A percentile compares a stretch with the other conserved stretches of the same genome.
These are phyloP conservation scores for Dryobota labecula DNA, from an alignment of 2,888 invertebrate species.

Conservation along the genomic window DNA sequence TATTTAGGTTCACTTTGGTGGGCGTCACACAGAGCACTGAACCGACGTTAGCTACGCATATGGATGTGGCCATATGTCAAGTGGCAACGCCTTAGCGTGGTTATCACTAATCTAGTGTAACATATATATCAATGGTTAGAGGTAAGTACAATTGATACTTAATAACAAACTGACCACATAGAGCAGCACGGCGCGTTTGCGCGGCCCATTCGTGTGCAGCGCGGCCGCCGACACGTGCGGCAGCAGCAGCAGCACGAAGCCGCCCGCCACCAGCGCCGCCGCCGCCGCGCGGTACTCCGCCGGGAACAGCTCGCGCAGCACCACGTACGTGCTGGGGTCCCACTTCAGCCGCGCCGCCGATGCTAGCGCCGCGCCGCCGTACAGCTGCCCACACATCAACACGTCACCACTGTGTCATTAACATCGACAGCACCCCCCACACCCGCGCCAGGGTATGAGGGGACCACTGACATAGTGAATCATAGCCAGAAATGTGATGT, in stretches of 20 bases:
- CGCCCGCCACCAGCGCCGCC: constrained; percentile 64
- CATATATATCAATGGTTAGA: too few relatives aligned
- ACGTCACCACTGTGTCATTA: neutral
- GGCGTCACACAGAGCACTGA: too few relatives aligned
- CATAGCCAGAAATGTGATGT: neutral
- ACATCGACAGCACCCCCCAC: neutral
- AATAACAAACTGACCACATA: constrained; percentile 58
- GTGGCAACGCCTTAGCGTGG: too few relatives aligned
- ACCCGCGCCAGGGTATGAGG: neutral
- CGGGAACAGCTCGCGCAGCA: constrained; percentile 76
- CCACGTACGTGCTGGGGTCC: constrained; percentile 83
- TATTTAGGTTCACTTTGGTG: too few relatives aligned
- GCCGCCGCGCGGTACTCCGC: constrained; percentile 71
- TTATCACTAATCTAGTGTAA: too few relatives aligned
- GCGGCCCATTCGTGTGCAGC: constrained; percentile 37
- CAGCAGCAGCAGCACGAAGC: constrained; percentile 70
- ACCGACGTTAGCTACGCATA: too few relatives aligned
- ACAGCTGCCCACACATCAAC: constrained; percentile 62
- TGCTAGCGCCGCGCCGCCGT: constrained; percentile 79
- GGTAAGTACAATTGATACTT: too few relatives aligned
- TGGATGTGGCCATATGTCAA: too few relatives aligned
- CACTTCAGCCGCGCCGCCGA: constrained; percentile 83
- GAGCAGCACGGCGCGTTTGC: constrained; percentile 54
- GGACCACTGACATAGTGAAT: neutral
- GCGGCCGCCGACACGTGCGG: constrained; percentile 72